Conservation (phyloP, 1,140 invertebrate species). For the Brachionus rubens region DNA sequence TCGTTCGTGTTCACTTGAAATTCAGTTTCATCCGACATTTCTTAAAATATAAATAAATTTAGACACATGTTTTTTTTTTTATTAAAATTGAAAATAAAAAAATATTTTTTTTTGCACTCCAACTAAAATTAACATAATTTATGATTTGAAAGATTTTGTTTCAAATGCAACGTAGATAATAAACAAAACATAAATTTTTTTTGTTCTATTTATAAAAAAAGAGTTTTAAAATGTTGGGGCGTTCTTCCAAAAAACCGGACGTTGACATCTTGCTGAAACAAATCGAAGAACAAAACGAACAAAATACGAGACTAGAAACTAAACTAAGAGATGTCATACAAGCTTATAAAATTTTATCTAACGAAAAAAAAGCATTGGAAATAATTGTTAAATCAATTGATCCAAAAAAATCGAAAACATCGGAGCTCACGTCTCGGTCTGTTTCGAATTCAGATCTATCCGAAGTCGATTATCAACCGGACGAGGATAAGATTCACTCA, state of each 20-base stretch:
- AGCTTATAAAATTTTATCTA: constrained; percentile 14
- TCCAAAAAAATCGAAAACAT: background rate
- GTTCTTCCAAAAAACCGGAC: background rate
- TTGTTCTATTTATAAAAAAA: no score
- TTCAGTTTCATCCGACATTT: background rate
- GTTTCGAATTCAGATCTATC: constrained; percentile 33
- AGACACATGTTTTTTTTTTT: background rate
- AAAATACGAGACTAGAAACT: background rate
- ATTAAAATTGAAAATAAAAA: background rate
- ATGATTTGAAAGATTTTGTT: no score
- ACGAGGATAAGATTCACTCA: constrained; percentile 13
- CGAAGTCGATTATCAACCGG: background rate
- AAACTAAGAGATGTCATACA: constrained; percentile 20
- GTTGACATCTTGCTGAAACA: background rate
- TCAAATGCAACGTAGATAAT: no score
- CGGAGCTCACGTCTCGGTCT: background rate
- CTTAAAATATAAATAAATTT: background rate
- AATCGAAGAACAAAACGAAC: constrained; percentile 34
- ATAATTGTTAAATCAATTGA: constrained; percentile 40
- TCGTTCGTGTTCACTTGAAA: background rate
- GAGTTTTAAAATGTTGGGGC: constrained; percentile 11
- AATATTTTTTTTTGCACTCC: background rate
- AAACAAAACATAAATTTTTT: no score
- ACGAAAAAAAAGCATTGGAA: constrained; percentile 39
- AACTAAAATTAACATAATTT: no score